Evolutionary conservation across 1,140 invertebrate genomes (phyloP).

Genomic region (Anastrepha ludens): DNA sequence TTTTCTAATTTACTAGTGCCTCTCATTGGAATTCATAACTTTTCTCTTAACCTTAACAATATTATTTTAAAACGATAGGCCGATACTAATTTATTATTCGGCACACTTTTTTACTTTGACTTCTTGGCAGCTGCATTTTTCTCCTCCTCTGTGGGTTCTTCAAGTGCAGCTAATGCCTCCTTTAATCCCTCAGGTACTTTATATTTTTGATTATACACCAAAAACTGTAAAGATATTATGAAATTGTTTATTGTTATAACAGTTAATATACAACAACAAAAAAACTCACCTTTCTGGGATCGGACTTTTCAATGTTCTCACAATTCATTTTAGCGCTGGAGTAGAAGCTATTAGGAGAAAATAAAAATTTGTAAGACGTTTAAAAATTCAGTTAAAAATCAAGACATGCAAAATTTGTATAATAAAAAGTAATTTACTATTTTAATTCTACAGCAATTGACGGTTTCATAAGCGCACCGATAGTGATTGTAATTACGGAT

Average conservation of each 20-base stretch:
- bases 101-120: constrained; percentile 2
- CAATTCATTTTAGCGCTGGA: constrained; percentile 43
- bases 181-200: constrained; percentile 57
- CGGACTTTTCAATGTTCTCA: constrained; percentile 49
- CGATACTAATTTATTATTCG: neutral
- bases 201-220: constrained; percentile 63
- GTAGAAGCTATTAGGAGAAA: constrained; percentile 10
- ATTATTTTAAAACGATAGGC: no score
- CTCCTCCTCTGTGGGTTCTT: constrained; percentile 56
- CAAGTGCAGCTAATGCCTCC: constrained; percentile 51
- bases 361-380: neutral
- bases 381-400: no score
- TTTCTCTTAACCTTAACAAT: no score
- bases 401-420: no score
- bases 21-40: no score
- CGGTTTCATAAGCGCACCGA: no score
- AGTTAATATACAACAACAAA: neutral
- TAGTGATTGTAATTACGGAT: no score
- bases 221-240: constrained; percentile 53
- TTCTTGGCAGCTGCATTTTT: constrained; percentile 15
- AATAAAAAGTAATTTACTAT: no score
- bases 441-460: no score
- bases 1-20: no score
- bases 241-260: neutral
- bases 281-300: constrained; percentile 39